Evolutionary conservation across 2,888 invertebrate genomes (phyloP).

Genomic region (Saturnia japonica): DNA sequence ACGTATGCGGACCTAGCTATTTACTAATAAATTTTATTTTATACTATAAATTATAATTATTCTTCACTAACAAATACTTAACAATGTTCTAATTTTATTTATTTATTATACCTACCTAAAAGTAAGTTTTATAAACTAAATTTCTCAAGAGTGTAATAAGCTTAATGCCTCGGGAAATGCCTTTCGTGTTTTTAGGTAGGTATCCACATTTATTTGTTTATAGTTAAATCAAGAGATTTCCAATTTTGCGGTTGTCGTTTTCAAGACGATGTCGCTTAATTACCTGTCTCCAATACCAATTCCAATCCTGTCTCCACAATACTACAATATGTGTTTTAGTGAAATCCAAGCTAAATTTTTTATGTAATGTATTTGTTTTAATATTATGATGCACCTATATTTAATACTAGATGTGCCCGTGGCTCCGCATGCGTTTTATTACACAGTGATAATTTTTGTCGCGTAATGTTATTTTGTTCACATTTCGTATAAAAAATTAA

Average conservation of each 20-base stretch:
- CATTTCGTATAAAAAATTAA: not conserved
- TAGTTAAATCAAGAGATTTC: not conserved
- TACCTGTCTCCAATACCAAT: conserved; percentile 21
- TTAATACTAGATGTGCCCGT: not conserved
- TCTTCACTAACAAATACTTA: no score
- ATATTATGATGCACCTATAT: not conserved
- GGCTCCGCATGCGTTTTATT: no score
- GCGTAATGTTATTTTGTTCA: not conserved
- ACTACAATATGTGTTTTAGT: not conserved
- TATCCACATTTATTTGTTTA: conserved; percentile 12
- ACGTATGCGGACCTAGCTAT: no score
- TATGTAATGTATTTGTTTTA: not conserved
- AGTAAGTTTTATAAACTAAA: not conserved
- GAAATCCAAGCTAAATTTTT: not conserved
- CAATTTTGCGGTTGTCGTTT: conserved; percentile 20
- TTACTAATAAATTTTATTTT: no score
- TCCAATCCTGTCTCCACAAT: not conserved
- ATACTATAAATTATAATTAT: no score
- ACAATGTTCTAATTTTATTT: not conserved
- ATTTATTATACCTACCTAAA: not conserved
- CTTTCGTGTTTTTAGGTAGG: conserved; percentile 1
- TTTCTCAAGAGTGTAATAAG: not conserved
- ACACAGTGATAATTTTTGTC: not conserved
- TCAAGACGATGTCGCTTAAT: conserved; percentile 23
- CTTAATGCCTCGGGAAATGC: not conserved